Base-by-base conservation (phyloP, 2,797 vertebrate genomes). In the Tauraco hartlaubi region DNA sequence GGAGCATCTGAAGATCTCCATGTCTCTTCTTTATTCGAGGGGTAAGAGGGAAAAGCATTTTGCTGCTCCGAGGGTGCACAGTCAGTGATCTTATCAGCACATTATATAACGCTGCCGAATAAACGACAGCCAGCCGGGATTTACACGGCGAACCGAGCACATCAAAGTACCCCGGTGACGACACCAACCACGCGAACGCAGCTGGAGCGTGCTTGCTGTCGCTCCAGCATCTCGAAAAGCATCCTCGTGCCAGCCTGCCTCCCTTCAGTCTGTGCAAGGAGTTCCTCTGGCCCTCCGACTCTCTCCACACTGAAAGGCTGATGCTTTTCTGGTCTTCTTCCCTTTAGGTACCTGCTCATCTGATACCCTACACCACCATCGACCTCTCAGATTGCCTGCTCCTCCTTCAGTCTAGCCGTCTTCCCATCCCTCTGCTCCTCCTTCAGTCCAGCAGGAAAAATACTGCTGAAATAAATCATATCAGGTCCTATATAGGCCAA, bases 391-490 rank as follows among this genome's bases (percentile, higher is more conserved):
- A 2, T 3, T 31, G 41, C n/a, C 44, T 73, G 6, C 8, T 77
- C 22, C 59, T 63, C 55, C 33, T 43, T 15, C 41, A 37, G 31
- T 3, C 43, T 39, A 21, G 0, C 33, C 62, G 55, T 63, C 2
- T 37, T 71, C 54, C 23, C 29, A 19, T 29, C 82, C 49, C 22
- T 79, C 54, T 71, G 23, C 21, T 56, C 31, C 28, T 89, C 23
- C 43, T 68, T 33, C 71, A 51, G 54, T 9, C n/a, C 91, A 79
- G 62, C 48, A 75, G 76, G 52, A 92, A 91, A 93, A 93, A 46
- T 21, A 33, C 31, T 43, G 63, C 17, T 37, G 54, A 79, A 95
- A 92, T 31, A 86, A 88, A 76, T 73, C 3, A 37, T 35, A 64
- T 11, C 0, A 1, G 21, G 15, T 54, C 41, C 63, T 71, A 68